Base-by-base conservation (phyloP, 2,797 vertebrate species). In the Cossypha niveicapilla region DNA sequence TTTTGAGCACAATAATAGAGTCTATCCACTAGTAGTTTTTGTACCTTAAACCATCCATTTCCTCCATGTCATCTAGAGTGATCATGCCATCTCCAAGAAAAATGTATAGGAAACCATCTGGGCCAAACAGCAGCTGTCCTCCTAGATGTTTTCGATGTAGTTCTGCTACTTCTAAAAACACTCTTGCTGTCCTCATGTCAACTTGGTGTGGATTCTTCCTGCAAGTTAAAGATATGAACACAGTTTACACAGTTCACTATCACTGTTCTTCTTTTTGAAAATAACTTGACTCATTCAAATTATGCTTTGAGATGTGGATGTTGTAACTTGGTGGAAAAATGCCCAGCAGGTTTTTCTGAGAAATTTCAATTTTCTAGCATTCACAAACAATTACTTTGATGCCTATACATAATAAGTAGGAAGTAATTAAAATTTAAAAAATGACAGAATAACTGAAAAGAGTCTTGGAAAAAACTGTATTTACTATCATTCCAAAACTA, bases 41-140 rank as follows among this genome's bases (percentile, higher is more conserved):
- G 97, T 98, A 99, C 99, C 99, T 99, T 93, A 99, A 98, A 61
- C 99, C 99, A 37, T 99, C 99, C 99, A 99, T 99, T 96, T 99
- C 99, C 92, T 99, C 99, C 99, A 99, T 99, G 93, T 99, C 99
- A 48, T 99, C 99, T 92, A 99, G 96, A 7, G 99, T 99, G 97
- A 99, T 99, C 99, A 99, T 99, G 79, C 99, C 99, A 71, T 99
- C 99, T 58, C 99, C 99, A 32, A 99, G 98, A 76, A 99, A 98
- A 96, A 99, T 98, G 97, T 99, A 99, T 71, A 99, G 96, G 94
- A 99, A 98, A 53, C 99, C 98, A 61, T 99, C 98, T 7, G 99
- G 98, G 32, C 98, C 98, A 67, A 99, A 99, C 8, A 99, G 97
- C 76, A 99, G 98, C 56, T 99, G 99, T 67, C 99, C 99, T 27